Percentiles rank a stretch among this genome's conserved stretches.
Conservation (phyloP, 1,140 invertebrate species). For the Maconellicoccus hirsutus region DNA sequence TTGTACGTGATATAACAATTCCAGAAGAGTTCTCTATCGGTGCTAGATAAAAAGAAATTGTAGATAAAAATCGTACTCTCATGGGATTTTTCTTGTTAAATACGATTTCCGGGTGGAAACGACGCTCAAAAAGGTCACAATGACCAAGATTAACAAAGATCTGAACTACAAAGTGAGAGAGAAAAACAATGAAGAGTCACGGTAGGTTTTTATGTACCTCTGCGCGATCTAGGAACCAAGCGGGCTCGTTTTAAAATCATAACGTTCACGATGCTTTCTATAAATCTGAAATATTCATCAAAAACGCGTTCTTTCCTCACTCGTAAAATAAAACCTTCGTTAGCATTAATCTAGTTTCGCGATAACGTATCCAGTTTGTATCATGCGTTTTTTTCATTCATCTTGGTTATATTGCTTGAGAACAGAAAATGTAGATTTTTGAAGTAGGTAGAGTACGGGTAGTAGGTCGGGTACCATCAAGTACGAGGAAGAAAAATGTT, state of each 20-base stretch:
- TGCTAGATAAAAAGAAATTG: background rate
- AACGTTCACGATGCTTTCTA: background rate
- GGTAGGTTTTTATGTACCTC: background rate
- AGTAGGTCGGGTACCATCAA: no score
- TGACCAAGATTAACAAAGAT: background rate
- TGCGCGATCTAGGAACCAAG: background rate
- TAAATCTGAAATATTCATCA: background rate
- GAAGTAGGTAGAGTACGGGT: no score
- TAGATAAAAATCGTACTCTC: background rate
- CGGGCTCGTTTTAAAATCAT: background rate
- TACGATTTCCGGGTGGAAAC: constrained; percentile 1
- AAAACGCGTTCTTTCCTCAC: background rate
- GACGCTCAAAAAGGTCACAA: constrained; percentile 3
- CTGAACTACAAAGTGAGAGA: background rate
- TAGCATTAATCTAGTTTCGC: background rate
- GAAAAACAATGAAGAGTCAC: background rate
- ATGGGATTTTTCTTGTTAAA: constrained; percentile 1
- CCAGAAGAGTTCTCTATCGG: background rate
- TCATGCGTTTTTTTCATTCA: no score
- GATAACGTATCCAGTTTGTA: background rate
- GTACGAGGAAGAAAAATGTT: no score
- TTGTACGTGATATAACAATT: background rate
- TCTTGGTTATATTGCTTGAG: no score
- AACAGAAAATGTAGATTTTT: no score
- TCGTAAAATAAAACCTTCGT: background rate